Evolutionary conservation across 2,888 invertebrate species (phyloP).

Genomic region (Crocallis elinguaria): DNA sequence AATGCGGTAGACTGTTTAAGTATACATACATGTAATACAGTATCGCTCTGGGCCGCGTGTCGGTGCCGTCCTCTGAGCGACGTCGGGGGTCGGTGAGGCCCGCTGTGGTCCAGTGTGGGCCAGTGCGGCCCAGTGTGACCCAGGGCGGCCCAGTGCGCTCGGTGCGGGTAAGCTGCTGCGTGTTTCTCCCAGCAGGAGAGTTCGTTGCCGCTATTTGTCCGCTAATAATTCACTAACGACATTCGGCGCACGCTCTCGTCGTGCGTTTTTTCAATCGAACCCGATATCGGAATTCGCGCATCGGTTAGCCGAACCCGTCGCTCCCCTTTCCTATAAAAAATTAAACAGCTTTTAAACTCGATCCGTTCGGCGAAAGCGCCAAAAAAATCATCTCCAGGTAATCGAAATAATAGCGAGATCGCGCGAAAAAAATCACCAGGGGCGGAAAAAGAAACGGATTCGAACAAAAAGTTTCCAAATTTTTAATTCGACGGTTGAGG

Average conservation of each 20-base stretch:
- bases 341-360: conserved; percentile 83
- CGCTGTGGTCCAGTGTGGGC: too few relatives aligned
- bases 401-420: conserved; percentile 80
- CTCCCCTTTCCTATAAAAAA: conserved; percentile 79
- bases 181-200: neutral
- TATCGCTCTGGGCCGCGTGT: too few relatives aligned
- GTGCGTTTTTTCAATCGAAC: conserved; percentile 61
- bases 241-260: conserved; percentile 49
- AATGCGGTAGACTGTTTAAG: too few relatives aligned
- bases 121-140: too few relatives aligned
- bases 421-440: conserved; percentile 83
- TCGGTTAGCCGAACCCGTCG: conserved; percentile 75
- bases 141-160: too few relatives aligned
- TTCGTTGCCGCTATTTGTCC: conserved; percentile 31
- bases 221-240: conserved; percentile 44
- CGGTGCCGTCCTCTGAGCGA: too few relatives aligned
- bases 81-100: too few relatives aligned
- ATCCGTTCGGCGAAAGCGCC: conserved; percentile 66
- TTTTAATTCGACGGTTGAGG: conserved; percentile 73
- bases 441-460: conserved; percentile 84
- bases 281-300: conserved; percentile 81
- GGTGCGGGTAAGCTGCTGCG: too few relatives aligned
- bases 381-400: conserved; percentile 82
- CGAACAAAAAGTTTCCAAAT: conserved; percentile 73
- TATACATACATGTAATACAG: too few relatives aligned